Evolutionary conservation across 2,797 vertebrate genomes (phyloP).

Genomic region (Rhinella marina): DNA sequence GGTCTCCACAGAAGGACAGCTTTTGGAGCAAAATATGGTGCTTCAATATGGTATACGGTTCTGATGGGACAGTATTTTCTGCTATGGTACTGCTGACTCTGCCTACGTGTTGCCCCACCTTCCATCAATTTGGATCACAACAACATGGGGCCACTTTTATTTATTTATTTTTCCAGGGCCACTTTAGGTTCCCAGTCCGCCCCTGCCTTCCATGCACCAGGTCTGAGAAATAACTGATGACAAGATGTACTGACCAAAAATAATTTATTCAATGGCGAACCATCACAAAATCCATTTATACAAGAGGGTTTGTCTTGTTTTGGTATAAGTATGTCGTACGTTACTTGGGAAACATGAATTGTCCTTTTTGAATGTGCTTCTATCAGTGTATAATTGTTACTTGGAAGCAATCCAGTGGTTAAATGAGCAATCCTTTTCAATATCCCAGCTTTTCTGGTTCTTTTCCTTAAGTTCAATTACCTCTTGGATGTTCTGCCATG

Average conservation of each 20-base stretch:
- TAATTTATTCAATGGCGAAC: constrained; percentile 62
- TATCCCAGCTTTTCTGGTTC: neutral
- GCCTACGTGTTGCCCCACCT: too few species aligned
- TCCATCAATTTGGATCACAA: too few species aligned
- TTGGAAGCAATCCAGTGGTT: constrained; percentile 19
- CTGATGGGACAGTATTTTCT: too few species aligned
- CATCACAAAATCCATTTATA: constrained; percentile 62
- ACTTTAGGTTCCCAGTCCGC: neutral
- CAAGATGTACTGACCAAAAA: constrained; percentile 58
- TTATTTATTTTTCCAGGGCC: too few species aligned
- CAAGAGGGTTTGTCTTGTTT: constrained; percentile 43
- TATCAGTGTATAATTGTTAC: constrained; percentile 26
- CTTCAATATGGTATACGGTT: too few species aligned
- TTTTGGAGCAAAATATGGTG: too few species aligned
- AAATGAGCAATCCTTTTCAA: neutral
- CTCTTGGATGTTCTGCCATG: neutral
- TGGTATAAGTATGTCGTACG: constrained; percentile 25
- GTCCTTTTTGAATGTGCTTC: constrained; percentile 46
- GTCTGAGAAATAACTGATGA: constrained; percentile 25
- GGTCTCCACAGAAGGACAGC: too few species aligned
- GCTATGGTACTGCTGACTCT: too few species aligned
- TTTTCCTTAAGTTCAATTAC: neutral
- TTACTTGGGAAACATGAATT: constrained; percentile 30
- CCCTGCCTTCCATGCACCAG: neutral
- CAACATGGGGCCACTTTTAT: too few species aligned